Evolutionary conservation across 2,113 vertebrate species (phyloP).

Genomic region (Struthidea cinerea): DNA sequence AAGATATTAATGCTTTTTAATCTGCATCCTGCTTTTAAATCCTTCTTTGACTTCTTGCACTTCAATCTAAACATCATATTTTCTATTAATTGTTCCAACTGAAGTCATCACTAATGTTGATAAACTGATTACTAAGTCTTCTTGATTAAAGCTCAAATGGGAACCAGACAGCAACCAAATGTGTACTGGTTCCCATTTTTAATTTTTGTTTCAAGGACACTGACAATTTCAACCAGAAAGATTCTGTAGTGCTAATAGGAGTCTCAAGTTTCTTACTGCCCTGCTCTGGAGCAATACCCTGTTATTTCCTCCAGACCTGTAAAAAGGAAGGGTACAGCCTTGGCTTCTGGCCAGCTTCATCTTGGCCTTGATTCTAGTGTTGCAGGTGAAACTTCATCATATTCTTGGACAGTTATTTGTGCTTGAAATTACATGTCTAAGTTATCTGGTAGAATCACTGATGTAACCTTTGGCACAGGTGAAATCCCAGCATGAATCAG

Average conservation of each 20-base stretch:
- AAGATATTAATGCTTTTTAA: neutral
- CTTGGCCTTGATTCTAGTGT: neutral
- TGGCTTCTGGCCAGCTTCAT: neutral
- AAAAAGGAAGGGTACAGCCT: conserved; percentile 16
- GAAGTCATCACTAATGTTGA: conserved; percentile 49
- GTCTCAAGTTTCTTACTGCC: conserved; percentile 14
- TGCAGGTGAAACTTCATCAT: conserved; percentile 5
- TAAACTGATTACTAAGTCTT: conserved; percentile 55
- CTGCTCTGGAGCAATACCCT: conserved; percentile 18
- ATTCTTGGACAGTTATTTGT: neutral
- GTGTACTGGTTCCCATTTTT: conserved; percentile 50
- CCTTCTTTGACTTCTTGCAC: neutral
- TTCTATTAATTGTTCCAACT: conserved; percentile 54
- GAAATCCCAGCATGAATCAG: neutral
- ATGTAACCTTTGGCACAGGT: neutral
- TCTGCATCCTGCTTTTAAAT: neutral
- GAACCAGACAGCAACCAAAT: conserved; percentile 70
- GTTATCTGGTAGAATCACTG: neutral
- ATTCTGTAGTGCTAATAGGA: neutral
- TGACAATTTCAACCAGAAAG: conserved; percentile 21
- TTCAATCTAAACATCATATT: conserved; percentile 12
- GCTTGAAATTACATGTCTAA: neutral
- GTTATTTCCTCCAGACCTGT: conserved; percentile 28
- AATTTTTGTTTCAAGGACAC: neutral
- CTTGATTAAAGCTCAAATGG: conserved; percentile 66